These are phyloP conservation scores for Sebastes schlegelii DNA, from an alignment of 2,113 vertebrate species.

Conservation along the genomic window DNA sequence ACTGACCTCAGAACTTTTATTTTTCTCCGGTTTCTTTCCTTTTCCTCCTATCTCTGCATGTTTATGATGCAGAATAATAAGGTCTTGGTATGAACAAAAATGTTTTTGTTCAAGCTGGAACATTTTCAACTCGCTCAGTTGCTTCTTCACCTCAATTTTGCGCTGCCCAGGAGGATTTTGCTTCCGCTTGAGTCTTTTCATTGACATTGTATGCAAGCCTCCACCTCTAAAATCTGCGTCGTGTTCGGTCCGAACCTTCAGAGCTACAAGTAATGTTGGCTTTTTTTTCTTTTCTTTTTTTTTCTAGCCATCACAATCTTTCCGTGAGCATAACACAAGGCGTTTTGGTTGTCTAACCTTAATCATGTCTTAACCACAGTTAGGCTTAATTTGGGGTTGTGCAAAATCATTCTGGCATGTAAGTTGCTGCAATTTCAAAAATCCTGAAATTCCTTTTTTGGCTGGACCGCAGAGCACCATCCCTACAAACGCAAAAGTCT, in stretches of 20 bases:
- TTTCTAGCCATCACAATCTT: background rate
- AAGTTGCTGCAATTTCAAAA: background rate
- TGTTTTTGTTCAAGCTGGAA: background rate
- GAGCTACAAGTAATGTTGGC: background rate
- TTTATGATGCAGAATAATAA: background rate
- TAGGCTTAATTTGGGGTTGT: background rate
- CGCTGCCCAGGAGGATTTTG: background rate
- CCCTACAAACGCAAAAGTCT: too few species aligned
- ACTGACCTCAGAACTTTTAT: background rate
- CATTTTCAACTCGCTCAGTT: background rate
- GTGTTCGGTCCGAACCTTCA: background rate
- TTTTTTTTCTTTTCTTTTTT: too few species aligned
- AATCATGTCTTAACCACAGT: background rate
- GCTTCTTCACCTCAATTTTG: slow-evolving; percentile 1
- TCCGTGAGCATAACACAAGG: background rate
- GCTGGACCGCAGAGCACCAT: too few species aligned
- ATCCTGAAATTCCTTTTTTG: background rate
- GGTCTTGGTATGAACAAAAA: background rate
- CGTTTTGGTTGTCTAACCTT: background rate
- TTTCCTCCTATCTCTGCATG: background rate
- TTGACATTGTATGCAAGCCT: background rate
- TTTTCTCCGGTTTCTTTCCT: background rate
- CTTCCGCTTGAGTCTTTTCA: background rate
- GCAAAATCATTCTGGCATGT: background rate
- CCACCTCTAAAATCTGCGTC: background rate